A percentile compares a stretch with the other conserved stretches of the same genome.
These are phyloP conservation scores for Brenthis ino DNA, from an alignment of 2,888 invertebrate species.

Conservation along the genomic window DNA sequence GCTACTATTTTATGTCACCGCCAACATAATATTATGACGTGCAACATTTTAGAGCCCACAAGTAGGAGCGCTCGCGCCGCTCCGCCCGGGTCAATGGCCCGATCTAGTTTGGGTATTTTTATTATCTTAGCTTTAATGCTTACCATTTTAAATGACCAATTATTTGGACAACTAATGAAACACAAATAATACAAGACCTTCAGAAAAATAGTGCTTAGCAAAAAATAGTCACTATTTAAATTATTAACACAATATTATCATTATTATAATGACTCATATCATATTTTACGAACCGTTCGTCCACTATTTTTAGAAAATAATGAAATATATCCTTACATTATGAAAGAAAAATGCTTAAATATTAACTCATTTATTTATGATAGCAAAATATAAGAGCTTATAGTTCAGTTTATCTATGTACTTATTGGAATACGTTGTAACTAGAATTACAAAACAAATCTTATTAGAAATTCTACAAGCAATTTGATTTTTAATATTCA, in stretches of 20 bases:
- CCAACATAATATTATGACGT: conserved; percentile 23
- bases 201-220: background rate
- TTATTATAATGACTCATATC: background rate
- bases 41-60: conserved; percentile 69
- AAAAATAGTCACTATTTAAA: no score
- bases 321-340: no score
- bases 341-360: no score
- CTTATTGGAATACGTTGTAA: no score
- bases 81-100: conserved; percentile 75
- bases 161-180: conserved; percentile 22
- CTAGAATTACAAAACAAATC: no score
- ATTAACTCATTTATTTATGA: no score
- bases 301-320: no score
- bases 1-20: conserved; percentile 21
- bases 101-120: conserved; percentile 82
- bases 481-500: no score
- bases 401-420: no score
- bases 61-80: conserved; percentile 68
- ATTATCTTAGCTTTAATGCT: conserved; percentile 57
- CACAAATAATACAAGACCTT: conserved; percentile 8
- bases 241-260: background rate
- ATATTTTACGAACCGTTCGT: no score
- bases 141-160: conserved; percentile 16
- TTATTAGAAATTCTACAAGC: no score
- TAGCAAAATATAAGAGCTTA: no score